Evolutionary conservation across 1,140 invertebrate genomes (phyloP).

Genomic region (Reticulitermes speratus): DNA sequence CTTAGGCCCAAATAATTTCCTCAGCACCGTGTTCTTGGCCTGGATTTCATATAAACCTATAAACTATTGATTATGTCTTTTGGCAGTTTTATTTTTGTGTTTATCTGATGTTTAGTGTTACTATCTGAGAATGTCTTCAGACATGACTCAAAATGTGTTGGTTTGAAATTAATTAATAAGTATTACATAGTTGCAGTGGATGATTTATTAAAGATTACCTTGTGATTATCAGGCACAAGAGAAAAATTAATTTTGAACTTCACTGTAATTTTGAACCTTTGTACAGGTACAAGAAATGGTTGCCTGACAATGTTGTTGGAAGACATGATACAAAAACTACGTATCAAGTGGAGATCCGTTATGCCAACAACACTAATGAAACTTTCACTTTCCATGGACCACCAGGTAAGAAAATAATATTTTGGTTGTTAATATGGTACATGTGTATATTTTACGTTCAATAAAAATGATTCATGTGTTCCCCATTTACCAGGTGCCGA

Average conservation of each 20-base stretch:
- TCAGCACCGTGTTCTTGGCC: too few species aligned
- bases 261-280: constrained; percentile 37
- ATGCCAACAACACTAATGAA: constrained; percentile 94
- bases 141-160: too few species aligned
- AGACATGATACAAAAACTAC: constrained; percentile 94
- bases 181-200: too few species aligned
- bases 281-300: constrained; percentile 70
- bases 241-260: background rate
- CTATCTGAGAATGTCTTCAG: too few species aligned
- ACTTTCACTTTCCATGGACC: constrained; percentile 93
- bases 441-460: background rate
- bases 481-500: constrained; percentile 62
- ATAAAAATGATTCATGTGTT: background rate
- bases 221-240: too few species aligned
- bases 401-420: constrained; percentile 56
- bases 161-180: too few species aligned
- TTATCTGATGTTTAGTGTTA: too few species aligned
- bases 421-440: background rate
- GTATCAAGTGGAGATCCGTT: constrained; percentile 85
- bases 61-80: too few species aligned
- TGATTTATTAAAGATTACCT: too few species aligned
- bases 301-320: constrained; percentile 79
- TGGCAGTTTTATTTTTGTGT: too few species aligned
- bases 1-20: too few species aligned
- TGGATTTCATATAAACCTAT: too few species aligned